These are phyloP conservation scores for Metaphire vulgaris DNA, from an alignment of 1,140 invertebrate species.

Conservation along the genomic window DNA sequence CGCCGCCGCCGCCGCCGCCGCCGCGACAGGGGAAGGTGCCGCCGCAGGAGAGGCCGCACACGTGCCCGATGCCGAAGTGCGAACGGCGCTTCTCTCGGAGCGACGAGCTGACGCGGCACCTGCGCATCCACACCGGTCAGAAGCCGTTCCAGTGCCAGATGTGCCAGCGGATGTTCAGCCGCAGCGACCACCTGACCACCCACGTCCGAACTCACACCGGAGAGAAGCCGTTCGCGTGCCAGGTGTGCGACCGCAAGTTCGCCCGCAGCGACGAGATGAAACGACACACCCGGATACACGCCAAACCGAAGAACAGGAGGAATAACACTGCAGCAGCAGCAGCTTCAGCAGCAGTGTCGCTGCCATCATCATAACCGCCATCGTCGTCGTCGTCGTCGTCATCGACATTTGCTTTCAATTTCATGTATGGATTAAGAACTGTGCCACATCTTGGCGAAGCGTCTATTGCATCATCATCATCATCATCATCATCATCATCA, in stretches of 20 bases:
- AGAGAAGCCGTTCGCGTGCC: constrained; percentile 96
- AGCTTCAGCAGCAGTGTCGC: constrained; percentile 15
- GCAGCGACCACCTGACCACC: constrained; percentile 61
- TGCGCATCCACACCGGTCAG: constrained; percentile 83
- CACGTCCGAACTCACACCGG: constrained; percentile 53
- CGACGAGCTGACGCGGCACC: constrained; percentile 18
- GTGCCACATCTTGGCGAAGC: background rate
- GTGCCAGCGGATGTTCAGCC: constrained; percentile 94
- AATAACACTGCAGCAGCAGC: constrained; percentile 33
- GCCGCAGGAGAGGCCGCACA: constrained; percentile 11
- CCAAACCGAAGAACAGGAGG: constrained; percentile 32
- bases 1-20: too few relatives aligned
- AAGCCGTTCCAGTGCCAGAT: constrained; percentile 98
- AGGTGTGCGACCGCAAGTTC: constrained; percentile 96
- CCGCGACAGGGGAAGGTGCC: background rate
- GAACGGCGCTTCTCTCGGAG: constrained; percentile 10
- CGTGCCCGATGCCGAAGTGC: constrained; percentile 10
- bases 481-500: constrained; percentile 30
- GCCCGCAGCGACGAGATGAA: constrained; percentile 98
- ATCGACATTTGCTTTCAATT: background rate
- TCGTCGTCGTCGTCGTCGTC: constrained; percentile 3
- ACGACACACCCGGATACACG: constrained; percentile 92
- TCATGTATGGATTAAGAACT: background rate
- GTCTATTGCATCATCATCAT: constrained; percentile 32
- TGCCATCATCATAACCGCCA: background rate